Percentiles rank a stretch among this genome's conserved stretches.
phyloP scores from a whole-genome alignment of 1,140 invertebrate genomes.

The Branchinecta lindahli region DNA sequence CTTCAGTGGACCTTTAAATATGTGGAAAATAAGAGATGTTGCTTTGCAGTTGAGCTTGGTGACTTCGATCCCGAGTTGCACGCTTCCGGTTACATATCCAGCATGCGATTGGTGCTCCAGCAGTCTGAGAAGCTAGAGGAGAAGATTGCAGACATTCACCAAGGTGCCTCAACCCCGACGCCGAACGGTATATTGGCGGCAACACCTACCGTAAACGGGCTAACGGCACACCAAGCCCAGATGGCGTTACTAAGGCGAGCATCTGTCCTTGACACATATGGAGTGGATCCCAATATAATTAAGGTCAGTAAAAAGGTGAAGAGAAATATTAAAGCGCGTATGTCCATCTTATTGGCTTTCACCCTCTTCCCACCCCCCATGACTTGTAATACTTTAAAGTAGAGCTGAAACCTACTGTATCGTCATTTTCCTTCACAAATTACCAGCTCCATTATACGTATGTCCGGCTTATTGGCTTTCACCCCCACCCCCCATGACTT shows the following conservation, averaged over 20 bases:
- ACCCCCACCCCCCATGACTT: too few species aligned
- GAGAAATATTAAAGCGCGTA: too few species aligned
- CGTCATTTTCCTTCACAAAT: too few species aligned
- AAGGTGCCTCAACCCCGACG: conserved; percentile 33
- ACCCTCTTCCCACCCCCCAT: too few species aligned
- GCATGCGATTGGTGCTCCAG: conserved; percentile 76
- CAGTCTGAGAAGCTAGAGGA: conserved; percentile 77
- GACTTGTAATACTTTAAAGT: too few species aligned
- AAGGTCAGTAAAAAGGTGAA: conserved; percentile 45
- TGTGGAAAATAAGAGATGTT: neutral
- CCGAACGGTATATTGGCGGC: conserved; percentile 29
- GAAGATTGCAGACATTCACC: conserved; percentile 72
- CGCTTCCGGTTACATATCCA: conserved; percentile 71
- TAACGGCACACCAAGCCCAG: conserved; percentile 58
- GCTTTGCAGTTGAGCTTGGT: conserved; percentile 64
- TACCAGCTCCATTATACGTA: too few species aligned
- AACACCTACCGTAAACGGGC: conserved; percentile 39
- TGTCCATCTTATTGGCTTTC: too few species aligned
- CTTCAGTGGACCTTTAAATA: too few species aligned
- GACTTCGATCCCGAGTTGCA: conserved; percentile 83
- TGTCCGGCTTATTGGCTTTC: too few species aligned
- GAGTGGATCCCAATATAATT: conserved; percentile 93
- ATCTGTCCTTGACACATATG: conserved; percentile 81
- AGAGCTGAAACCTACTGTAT: too few species aligned
- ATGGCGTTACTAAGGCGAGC: conserved; percentile 71